Evolutionary conservation across 2,797 vertebrate species (phyloP).

Genomic region (Peromyscus melanophrys): DNA sequence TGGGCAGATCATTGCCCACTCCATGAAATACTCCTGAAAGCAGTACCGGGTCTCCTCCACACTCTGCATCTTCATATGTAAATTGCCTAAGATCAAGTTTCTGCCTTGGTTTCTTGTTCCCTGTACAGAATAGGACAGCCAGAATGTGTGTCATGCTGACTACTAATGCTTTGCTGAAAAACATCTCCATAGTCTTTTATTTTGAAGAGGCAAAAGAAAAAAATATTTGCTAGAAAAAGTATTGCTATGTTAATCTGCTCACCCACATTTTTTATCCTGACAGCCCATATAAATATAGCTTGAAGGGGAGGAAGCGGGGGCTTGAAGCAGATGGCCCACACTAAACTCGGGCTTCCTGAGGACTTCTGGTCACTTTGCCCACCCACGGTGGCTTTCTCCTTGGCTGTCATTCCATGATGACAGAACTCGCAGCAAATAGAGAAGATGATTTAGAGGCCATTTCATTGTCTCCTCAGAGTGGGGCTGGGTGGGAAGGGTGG

Average conservation of each 20-base stretch:
- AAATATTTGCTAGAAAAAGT: conserved; percentile 59
- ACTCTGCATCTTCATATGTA: not conserved
- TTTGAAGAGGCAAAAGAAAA: conserved; percentile 58
- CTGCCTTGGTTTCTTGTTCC: not conserved
- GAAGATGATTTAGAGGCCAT: not conserved
- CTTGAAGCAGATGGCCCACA: conserved; percentile 21
- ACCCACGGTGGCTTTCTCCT: not conserved
- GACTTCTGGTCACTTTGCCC: conserved; percentile 22
- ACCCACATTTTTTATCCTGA: conserved; percentile 56
- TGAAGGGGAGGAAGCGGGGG: conserved; percentile 33
- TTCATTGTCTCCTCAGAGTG: not conserved
- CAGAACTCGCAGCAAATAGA: not conserved
- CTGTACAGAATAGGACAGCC: not conserved
- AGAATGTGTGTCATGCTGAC: not conserved
- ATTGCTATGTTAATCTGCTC: conserved; percentile 67
- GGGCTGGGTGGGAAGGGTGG: not conserved
- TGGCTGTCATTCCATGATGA: not conserved
- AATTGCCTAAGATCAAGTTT: not conserved
- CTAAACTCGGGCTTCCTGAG: not conserved
- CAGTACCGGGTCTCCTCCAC: not conserved
- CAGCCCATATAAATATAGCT: conserved; percentile 42
- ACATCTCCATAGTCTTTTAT: conserved; percentile 27
- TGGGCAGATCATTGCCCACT: no score
- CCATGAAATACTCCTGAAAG: no score
- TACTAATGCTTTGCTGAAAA: not conserved